Base-by-base conservation (phyloP, 1,140 invertebrate species). In the Nephila pilipes region DNA sequence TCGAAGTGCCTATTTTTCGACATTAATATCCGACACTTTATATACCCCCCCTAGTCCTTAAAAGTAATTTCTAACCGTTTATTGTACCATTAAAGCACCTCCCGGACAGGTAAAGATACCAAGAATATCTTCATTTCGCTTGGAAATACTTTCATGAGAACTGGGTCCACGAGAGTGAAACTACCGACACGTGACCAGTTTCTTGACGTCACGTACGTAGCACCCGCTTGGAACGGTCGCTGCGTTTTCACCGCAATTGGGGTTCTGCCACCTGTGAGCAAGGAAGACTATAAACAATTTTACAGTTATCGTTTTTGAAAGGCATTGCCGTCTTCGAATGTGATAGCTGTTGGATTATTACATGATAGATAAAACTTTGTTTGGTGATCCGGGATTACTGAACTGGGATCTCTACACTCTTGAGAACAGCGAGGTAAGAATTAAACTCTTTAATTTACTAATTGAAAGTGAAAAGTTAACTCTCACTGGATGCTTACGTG, bases 121-220 rank as follows among this genome's bases (percentile, higher is more conserved):
- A n/a, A n/a, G n/a, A n/a, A n/a, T n/a, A 25, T 46, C 46, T 46
- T 46, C 2, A 65, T 65, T 65, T 65, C 29, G 32, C 32, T 12
- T 29, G 18, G 69, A 55, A 83, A 90, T 58, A 58, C 54, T 18
- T 16, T 2, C 25, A 57, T 58, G 55, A 79, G 55, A 54, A 69
- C 38, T 88, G n/a, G 85, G n/a, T 58, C 18, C 88, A 12, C 2
- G 79, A 90, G 81, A 85, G 90, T 29, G 60, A 92, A 92, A 85
- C 81, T 29, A 29, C 81, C 22, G 14, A 14, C 90, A 92, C 90
- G 90, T 92, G 90, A 92, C 90, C 83, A 29, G 90, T 85, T 92
- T 85, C n/a, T 6, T 89, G 63, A 92, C 90, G 90, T 92, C 90
- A 92, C n/a, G n/a, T 1, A 38, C 16, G 80, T 85, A 83, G 57